Evolutionary conservation across 2,888 invertebrate species (phyloP).

Genomic region (Macrosiphum euphorbiae): DNA sequence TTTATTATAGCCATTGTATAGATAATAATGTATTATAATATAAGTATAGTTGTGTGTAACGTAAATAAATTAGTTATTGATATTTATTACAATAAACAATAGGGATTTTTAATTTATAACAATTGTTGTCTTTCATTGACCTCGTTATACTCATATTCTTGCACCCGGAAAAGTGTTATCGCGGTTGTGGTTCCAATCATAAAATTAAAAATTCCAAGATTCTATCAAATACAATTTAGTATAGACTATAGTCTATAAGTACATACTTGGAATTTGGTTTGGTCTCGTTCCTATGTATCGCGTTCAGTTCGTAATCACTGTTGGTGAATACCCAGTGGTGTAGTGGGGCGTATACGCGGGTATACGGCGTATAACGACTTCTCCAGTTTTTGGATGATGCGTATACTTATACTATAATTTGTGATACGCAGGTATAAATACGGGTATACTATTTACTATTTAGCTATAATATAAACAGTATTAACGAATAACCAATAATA

Average conservation of each 20-base stretch:
- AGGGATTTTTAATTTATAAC: slow-evolving; percentile 49
- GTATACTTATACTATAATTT: no score
- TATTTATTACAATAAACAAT: slow-evolving; percentile 55
- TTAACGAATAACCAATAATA: no score
- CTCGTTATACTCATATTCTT: neutral
- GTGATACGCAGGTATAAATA: no score
- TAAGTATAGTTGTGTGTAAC: neutral
- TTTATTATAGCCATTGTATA: neutral
- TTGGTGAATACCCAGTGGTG: no score
- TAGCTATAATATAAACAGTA: no score
- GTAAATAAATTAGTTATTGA: slow-evolving; percentile 6
- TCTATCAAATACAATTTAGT: neutral
- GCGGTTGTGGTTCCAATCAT: neutral
- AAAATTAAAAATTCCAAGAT: neutral
- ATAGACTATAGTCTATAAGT: neutral
- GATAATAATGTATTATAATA: neutral
- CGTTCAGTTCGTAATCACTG: neutral
- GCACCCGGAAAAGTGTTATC: neutral
- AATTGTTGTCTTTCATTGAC: neutral
- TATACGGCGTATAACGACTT: no score
- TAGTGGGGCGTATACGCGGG: no score
- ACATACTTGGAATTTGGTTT: neutral
- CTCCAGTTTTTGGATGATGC: no score
- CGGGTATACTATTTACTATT: no score
- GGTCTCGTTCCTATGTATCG: neutral